phyloP scores from a whole-genome alignment of 2,888 invertebrate species.

The Stenurella melanura region DNA sequence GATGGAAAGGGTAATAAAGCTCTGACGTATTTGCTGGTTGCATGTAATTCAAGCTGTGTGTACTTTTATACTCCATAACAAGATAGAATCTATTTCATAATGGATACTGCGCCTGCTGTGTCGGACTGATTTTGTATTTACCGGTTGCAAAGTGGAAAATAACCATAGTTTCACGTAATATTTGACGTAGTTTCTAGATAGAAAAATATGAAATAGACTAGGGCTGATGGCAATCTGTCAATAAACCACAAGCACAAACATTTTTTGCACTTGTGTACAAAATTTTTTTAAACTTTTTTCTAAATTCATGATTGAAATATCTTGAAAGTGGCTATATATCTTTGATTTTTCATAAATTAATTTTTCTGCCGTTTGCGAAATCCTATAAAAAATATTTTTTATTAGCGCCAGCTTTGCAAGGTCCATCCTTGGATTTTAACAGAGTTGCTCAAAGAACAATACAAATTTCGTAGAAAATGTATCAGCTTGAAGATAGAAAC shows the following conservation, averaged over 20 bases:
- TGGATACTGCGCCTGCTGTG: neutral
- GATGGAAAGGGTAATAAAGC: slow-evolving; percentile 5
- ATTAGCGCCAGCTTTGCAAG: too few relatives aligned
- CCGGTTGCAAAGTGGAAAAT: neutral
- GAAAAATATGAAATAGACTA: neutral
- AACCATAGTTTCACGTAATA: neutral
- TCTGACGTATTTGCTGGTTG: neutral
- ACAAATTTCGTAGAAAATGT: too few relatives aligned
- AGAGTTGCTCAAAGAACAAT: too few relatives aligned
- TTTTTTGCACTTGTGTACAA: too few relatives aligned
- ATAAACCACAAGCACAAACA: neutral
- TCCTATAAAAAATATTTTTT: too few relatives aligned
- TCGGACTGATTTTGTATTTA: neutral
- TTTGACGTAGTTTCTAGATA: neutral
- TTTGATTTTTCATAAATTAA: too few relatives aligned
- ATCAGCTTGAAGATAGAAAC: too few relatives aligned
- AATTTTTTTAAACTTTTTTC: too few relatives aligned
- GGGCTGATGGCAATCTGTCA: neutral
- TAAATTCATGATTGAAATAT: too few relatives aligned
- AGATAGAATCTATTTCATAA: neutral
- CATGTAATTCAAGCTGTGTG: neutral
- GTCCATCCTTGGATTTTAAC: too few relatives aligned
- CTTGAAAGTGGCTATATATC: too few relatives aligned
- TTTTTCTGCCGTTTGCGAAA: too few relatives aligned
- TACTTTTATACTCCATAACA: neutral